Evolutionary conservation across 2,888 invertebrate species (phyloP).

Genomic region (Parapristionchus giblindavisi): DNA sequence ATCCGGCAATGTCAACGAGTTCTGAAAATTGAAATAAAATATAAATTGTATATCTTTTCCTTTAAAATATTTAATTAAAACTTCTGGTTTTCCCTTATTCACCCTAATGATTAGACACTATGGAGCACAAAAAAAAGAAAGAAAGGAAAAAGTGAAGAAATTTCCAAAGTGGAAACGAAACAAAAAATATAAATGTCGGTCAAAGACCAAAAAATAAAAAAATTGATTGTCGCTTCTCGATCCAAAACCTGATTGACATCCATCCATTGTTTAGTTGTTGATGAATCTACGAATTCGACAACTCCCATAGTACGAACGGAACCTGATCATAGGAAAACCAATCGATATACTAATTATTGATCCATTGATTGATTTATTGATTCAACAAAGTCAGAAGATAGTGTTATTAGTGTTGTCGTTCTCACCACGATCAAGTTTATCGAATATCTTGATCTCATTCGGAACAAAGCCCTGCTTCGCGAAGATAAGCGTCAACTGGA

Average conservation of each 20-base stretch:
- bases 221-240: too few species aligned
- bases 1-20: constrained; percentile 10
- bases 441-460: constrained; percentile 23
- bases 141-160: background rate
- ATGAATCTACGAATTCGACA: constrained; percentile 89
- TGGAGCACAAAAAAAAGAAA: too few species aligned
- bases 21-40: too few species aligned
- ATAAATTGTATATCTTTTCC: too few species aligned
- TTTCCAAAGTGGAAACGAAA: background rate
- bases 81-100: too few species aligned
- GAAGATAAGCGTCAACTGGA: constrained; percentile 34
- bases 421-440: constrained; percentile 32
- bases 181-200: background rate
- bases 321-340: constrained; percentile 16
- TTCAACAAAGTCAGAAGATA: background rate
- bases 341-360: constrained; percentile 2
- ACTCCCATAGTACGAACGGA: constrained; percentile 86
- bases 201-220: too few species aligned
- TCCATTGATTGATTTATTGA: background rate
- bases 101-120: too few species aligned
- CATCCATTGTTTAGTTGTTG: constrained; percentile 90
- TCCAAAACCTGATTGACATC: constrained; percentile 82
- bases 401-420: background rate
- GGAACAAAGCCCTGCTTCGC: constrained; percentile 36
- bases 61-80: too few species aligned